Evolutionary conservation across 2,888 invertebrate genomes (phyloP), one percentile per base, ranked within the genome.

Genomic region (Pantelozetes paolii): DNA sequence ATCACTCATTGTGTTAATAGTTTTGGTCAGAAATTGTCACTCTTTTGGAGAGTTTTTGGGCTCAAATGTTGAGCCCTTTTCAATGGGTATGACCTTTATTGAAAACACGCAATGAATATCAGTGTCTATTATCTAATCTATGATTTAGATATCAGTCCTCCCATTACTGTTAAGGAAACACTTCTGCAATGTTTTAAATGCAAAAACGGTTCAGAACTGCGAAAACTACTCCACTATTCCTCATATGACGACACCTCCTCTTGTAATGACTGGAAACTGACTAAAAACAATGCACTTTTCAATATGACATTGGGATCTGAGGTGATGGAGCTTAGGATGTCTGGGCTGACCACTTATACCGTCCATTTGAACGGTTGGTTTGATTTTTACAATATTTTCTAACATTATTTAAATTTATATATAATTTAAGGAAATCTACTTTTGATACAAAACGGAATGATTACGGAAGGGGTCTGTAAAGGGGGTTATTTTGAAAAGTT

Each of bases 181-280:
- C n/a, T 59, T 23, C 18, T 59, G 1, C 59, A 59, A 28, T 59
- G 59, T 30, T 59, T 59, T 32, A 59, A 59, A 59, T 59, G 59
- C 32, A 59, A 59, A 59, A 3, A 20, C 5, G 59, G 59, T 6
- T 59, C 59, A 32, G 30, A 59, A 32, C 11, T 59, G n/a, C 13
- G 32, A 30, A 59, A 59, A 59, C 11, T 59, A 32, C n/a, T 32
- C 1, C 28, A 28, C 32, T 59, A 30, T 59, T 26, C 59, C 30
- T 30, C 59, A 32, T 59, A 59, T n/a, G 59, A 59, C 30, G 59
- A 59, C 59, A 59, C 59, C 15, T n/a, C 59, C 18, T 59, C 59
- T 59, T 59, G 59, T 9, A 59, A 59, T 59, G 59, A 59, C 32
- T 59, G 59, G 59, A 30, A 32, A n/a, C 23, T 59, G 1, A 18